These are phyloP conservation scores for silkworm (Bombyx mori) DNA, from an alignment of 1,140 invertebrate species.

Conservation along the genomic window ASM3026992v2 NC_085116.1:3558501-3559000, in stretches of 20 bases:
- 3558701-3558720: constrained; percentile 52
- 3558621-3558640: constrained; percentile 23
- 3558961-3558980: too few species aligned
- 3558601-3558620: constrained; percentile 24
- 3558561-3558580: constrained; percentile 38
- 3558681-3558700: constrained; percentile 46
- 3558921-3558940: too few species aligned
- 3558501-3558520: constrained; percentile 11
- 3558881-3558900: too few species aligned
- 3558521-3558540: constrained; percentile 27
- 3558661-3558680: constrained; percentile 27
- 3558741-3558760: constrained; percentile 61
- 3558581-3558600: constrained; percentile 36
- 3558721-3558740: constrained; percentile 66
- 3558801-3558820: too few species aligned
- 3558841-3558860: too few species aligned
- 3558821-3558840: too few species aligned
- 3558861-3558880: too few species aligned
- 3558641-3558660: constrained; percentile 15
- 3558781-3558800: not conserved
- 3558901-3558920: too few species aligned
- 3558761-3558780: constrained; percentile 59
- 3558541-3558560: constrained; percentile 22
- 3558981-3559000: too few species aligned
- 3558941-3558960: too few species aligned